Percentiles rank a stretch among this genome's conserved stretches.
These are phyloP conservation scores for Rotaria socialis DNA, from an alignment of 2,888 invertebrate genomes.

Conservation along the genomic window DNA sequence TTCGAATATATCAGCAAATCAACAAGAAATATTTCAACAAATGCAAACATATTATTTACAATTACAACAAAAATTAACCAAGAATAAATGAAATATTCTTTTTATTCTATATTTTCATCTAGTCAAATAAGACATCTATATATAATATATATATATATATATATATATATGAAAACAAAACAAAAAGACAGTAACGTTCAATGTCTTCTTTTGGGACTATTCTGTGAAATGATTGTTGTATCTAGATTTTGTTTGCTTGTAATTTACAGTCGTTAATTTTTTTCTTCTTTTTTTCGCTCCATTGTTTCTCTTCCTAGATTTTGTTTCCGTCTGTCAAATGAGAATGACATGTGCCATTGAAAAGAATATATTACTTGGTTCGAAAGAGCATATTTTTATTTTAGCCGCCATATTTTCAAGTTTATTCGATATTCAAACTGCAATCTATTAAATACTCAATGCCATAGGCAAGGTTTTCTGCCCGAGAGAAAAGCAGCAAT, in stretches of 20 bases:
- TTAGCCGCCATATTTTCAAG: too few species aligned
- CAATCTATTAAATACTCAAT: too few species aligned
- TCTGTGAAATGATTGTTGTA: too few species aligned
- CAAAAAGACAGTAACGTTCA: too few species aligned
- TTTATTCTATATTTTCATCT: background rate
- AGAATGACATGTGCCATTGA: slow-evolving; percentile 18
- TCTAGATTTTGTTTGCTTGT: background rate
- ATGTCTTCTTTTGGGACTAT: too few species aligned
- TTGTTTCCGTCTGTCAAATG: background rate
- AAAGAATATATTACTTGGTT: background rate
- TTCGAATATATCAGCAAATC: background rate
- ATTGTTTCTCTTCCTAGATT: background rate
- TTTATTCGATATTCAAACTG: too few species aligned
- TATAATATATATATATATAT: too few species aligned
- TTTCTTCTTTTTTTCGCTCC: background rate
- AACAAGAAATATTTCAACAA: slow-evolving; percentile 19
- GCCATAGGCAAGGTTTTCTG: too few species aligned
- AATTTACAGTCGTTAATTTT: slow-evolving; percentile 16
- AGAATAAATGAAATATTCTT: too few species aligned
- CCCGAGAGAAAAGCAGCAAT: too few species aligned
- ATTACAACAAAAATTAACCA: background rate
- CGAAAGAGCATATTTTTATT: too few species aligned
- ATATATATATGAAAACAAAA: too few species aligned
- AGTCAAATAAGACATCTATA: background rate
- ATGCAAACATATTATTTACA: slow-evolving; percentile 10